Conservation (phyloP, 2,888 invertebrate species). For the Suillia variegata region DNA sequence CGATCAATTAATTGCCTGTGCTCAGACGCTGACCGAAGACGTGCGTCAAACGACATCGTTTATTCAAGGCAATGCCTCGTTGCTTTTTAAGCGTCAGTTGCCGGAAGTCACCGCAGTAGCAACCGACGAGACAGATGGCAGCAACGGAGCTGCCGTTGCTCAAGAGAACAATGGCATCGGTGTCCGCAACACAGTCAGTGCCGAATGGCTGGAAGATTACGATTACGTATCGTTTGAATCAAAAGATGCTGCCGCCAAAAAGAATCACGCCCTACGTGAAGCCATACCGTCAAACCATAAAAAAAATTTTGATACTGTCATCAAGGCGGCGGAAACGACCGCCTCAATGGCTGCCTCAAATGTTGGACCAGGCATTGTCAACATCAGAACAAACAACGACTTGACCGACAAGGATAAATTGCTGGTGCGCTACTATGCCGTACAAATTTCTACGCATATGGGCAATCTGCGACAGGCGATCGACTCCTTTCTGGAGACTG, state of each 20-base stretch:
- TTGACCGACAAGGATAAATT: conserved; percentile 81
- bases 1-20: conserved; percentile 86
- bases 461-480: conserved; percentile 86
- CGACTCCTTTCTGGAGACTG: conserved; percentile 88
- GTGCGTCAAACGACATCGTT: conserved; percentile 88
- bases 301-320: conserved; percentile 76
- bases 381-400: conserved; percentile 31
- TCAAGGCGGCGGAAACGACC: conserved; percentile 74
- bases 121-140: conserved; percentile 7
- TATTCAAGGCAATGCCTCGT: conserved; percentile 83
- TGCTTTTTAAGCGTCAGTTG: conserved; percentile 71
- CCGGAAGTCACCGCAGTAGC: background rate
- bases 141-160: conserved; percentile 2
- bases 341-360: conserved; percentile 65
- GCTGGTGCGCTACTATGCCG: conserved; percentile 84
- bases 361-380: conserved; percentile 25
- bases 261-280: conserved; percentile 75
- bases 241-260: conserved; percentile 72
- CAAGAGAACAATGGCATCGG: conserved; percentile 21
- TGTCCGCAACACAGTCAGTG: conserved; percentile 31
- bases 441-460: conserved; percentile 84
- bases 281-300: conserved; percentile 72
- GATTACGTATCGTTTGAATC: conserved; percentile 89
- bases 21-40: conserved; percentile 85
- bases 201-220: conserved; percentile 81